These are phyloP conservation scores for Paradoxurus hermaphroditus DNA, from an alignment of 2,113 vertebrate genomes.

Conservation along the genomic window DNA sequence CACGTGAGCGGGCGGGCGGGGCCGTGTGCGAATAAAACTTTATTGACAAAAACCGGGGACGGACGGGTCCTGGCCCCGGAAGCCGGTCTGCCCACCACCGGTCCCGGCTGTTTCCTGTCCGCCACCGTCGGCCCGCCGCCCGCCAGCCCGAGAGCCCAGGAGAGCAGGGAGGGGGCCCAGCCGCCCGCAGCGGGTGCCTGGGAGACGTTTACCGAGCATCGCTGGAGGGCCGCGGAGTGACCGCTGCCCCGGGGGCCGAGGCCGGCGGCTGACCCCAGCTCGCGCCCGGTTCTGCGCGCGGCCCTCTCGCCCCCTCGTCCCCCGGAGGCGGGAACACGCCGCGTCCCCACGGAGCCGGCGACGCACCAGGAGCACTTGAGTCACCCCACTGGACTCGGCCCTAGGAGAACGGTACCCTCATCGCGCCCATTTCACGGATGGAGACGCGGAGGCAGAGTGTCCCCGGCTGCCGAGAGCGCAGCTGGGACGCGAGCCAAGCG, in stretches of 20 bases:
- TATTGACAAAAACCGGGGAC: rapidly evolving
- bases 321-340: background rate
- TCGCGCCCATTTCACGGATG: background rate
- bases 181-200: background rate
- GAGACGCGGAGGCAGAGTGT: background rate
- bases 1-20: rapidly evolving
- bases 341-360: rapidly evolving
- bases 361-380: rapidly evolving
- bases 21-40: background rate
- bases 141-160: background rate
- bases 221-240: too few relatives aligned
- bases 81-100: rapidly evolving
- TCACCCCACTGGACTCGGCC: rapidly evolving
- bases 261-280: rapidly evolving
- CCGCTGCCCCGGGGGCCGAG: too few relatives aligned
- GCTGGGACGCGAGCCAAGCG: too few relatives aligned
- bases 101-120: background rate
- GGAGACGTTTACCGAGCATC: background rate
- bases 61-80: background rate
- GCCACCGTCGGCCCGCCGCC: background rate
- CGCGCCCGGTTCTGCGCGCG: background rate
- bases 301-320: background rate
- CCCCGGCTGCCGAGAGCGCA: background rate
- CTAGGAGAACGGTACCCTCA: background rate
- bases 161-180: rapidly evolving